These are phyloP conservation scores for Drosophila flavopinicola DNA, from an alignment of 2,888 invertebrate species.

Conservation along the genomic window DNA sequence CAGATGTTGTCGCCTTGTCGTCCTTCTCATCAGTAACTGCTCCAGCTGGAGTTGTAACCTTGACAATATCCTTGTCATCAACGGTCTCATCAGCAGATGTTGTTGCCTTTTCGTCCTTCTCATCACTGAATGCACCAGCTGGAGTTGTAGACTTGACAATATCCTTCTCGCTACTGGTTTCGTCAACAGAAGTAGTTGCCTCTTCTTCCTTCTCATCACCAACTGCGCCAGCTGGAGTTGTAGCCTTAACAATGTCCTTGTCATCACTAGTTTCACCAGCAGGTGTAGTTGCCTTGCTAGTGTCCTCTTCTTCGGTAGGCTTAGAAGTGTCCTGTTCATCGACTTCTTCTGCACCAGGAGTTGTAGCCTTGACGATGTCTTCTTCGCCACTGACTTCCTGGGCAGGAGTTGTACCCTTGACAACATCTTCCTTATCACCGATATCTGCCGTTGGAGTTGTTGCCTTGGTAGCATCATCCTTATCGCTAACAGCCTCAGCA, in stretches of 20 bases:
- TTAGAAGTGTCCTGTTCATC: slow-evolving; percentile 25
- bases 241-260: slow-evolving; percentile 15
- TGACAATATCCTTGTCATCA: slow-evolving; percentile 4
- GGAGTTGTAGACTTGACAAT: slow-evolving; percentile 22
- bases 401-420: slow-evolving; percentile 3
- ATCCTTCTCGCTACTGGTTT: slow-evolving; percentile 4
- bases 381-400: slow-evolving; percentile 8
- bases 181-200: slow-evolving; percentile 13
- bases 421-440: slow-evolving; percentile 11
- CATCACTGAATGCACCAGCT: slow-evolving; percentile 8
- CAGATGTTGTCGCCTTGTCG: slow-evolving; percentile 28
- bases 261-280: slow-evolving; percentile 7
- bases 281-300: slow-evolving; percentile 1
- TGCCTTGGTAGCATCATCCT: neutral
- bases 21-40: slow-evolving; percentile 28
- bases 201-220: slow-evolving; percentile 7
- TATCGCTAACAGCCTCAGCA: neutral
- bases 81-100: neutral
- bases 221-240: slow-evolving; percentile 9
- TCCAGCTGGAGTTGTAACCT: slow-evolving; percentile 13
- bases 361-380: slow-evolving; percentile 21
- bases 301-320: slow-evolving; percentile 17
- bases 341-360: slow-evolving; percentile 10
- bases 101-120: slow-evolving; percentile 25
- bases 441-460: slow-evolving; percentile 20